A percentile compares a stretch with the other conserved stretches of the same genome.
Evolutionary conservation across 37 sponge, comb jelly and placozoan species (phyloP).

Genomic region (Eunapius fragilis): DNA sequence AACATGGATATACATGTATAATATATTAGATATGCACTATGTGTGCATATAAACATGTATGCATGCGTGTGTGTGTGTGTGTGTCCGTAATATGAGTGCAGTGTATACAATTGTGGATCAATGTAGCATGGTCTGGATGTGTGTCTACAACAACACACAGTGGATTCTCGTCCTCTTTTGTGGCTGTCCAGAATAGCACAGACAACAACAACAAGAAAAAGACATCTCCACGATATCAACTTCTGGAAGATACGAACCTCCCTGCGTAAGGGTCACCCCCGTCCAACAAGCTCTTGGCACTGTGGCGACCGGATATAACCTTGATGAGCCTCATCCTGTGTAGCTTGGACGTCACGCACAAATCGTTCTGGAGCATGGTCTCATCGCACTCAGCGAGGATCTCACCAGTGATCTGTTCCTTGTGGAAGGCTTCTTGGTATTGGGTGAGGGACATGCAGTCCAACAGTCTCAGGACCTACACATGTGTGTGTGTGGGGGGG

Average conservation of each 20-base stretch:
- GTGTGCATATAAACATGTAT: neutral
- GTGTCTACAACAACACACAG: too few species aligned
- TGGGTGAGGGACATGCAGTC: constrained; percentile 41
- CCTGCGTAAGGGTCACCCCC: neutral
- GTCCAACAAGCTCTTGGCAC: constrained; percentile 15
- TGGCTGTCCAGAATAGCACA: neutral
- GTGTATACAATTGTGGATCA: neutral
- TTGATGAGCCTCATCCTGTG: constrained; percentile 53
- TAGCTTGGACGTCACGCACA: constrained; percentile 38
- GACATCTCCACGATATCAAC: neutral
- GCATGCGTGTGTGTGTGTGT: neutral
- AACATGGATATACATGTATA: too few species aligned
- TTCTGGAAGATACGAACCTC: neutral
- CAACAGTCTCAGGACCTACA: constrained; percentile 42
- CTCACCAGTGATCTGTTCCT: constrained; percentile 56
- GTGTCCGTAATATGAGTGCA: neutral
- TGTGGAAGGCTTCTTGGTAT: constrained; percentile 46
- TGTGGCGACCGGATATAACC: constrained; percentile 16
- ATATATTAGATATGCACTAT: too few species aligned
- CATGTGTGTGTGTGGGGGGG: neutral
- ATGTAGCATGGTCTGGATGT: too few species aligned
- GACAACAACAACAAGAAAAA: neutral
- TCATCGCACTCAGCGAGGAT: constrained; percentile 57
- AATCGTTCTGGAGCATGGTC: constrained; percentile 34
- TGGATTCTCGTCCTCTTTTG: neutral